A percentile compares a stretch with the other conserved stretches of the same genome.
Conservation (phyloP, 1,140 invertebrate genomes). For the Pristionchus pacificus region DNA sequence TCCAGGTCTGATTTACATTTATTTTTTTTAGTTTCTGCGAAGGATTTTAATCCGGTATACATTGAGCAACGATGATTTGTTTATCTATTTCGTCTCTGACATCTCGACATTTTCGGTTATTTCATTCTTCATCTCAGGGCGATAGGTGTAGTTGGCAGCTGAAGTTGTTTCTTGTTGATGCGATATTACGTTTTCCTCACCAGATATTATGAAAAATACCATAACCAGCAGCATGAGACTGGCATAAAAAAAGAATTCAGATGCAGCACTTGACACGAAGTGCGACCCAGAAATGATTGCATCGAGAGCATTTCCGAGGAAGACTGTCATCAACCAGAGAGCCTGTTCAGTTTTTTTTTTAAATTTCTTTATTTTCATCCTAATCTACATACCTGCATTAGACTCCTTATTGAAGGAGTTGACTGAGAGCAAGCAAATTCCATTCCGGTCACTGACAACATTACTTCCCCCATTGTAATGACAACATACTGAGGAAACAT, state of each 20-base stretch:
- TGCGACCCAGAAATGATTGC: slow-evolving; percentile 46
- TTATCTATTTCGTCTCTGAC: too few relatives aligned
- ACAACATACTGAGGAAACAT: slow-evolving; percentile 50
- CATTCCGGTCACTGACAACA: slow-evolving; percentile 51
- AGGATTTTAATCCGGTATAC: too few relatives aligned
- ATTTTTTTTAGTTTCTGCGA: too few relatives aligned
- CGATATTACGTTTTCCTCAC: too few relatives aligned
- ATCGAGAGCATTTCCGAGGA: slow-evolving; percentile 53
- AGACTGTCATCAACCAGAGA: slow-evolving; percentile 53
- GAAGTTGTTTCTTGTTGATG: too few relatives aligned
- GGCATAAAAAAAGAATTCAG: slow-evolving; percentile 55
- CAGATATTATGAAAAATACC: slow-evolving; percentile 39
- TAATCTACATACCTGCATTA: neutral
- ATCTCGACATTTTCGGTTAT: too few relatives aligned
- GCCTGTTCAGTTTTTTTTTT: slow-evolving; percentile 37
- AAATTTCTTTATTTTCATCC: neutral
- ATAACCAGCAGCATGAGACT: slow-evolving; percentile 50
- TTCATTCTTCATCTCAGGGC: too few relatives aligned
- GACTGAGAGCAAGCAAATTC: slow-evolving; percentile 57
- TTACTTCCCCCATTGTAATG: slow-evolving; percentile 47
- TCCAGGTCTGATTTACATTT: too few relatives aligned
- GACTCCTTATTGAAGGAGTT: slow-evolving; percentile 48
- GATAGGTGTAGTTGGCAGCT: too few relatives aligned
- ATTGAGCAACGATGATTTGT: too few relatives aligned
- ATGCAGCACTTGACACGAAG: slow-evolving; percentile 45